A percentile compares a stretch with the other conserved stretches of the same genome.
Evolutionary conservation across 1,140 invertebrate genomes (phyloP).

Genomic region (Nasonia giraulti): DNA sequence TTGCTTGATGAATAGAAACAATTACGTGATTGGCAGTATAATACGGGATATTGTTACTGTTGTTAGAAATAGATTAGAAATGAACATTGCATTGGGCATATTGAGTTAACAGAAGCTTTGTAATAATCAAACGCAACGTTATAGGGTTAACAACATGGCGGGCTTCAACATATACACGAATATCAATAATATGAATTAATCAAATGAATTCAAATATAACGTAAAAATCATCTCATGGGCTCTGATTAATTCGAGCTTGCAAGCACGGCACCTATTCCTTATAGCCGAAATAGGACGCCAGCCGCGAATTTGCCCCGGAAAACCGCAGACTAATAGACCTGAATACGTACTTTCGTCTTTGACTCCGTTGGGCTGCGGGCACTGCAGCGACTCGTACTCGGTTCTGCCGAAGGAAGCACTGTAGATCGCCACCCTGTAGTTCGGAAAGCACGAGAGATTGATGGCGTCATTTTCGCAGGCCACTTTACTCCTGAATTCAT

Average conservation of each 20-base stretch:
- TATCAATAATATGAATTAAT: too few species aligned
- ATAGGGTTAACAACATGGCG: too few species aligned
- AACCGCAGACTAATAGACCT: slow-evolving; percentile 8
- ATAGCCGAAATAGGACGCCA: not conserved
- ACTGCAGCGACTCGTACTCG: slow-evolving; percentile 90
- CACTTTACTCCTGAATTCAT: slow-evolving; percentile 92
- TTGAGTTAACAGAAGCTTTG: too few species aligned
- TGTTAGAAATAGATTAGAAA: too few species aligned
- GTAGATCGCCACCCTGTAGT: slow-evolving; percentile 90
- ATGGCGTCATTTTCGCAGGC: slow-evolving; percentile 92
- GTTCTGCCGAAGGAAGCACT: slow-evolving; percentile 92
- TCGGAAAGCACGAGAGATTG: slow-evolving; percentile 87
- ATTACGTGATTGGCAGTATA: too few species aligned
- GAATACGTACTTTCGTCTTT: slow-evolving; percentile 86
- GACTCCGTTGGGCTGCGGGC: slow-evolving; percentile 88
- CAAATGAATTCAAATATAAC: too few species aligned
- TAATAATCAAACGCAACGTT: too few species aligned
- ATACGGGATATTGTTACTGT: too few species aligned
- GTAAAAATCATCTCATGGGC: too few species aligned
- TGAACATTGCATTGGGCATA: too few species aligned
- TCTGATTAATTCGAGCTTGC: not conserved
- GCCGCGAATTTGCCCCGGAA: not conserved
- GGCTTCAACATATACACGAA: too few species aligned
- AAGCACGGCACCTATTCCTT: not conserved
- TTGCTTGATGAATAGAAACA: too few species aligned